Evolutionary conservation across 2,888 invertebrate genomes (phyloP), one percentile per base, ranked within the genome.

Genomic region (Chaitophorus viminalis): DNA sequence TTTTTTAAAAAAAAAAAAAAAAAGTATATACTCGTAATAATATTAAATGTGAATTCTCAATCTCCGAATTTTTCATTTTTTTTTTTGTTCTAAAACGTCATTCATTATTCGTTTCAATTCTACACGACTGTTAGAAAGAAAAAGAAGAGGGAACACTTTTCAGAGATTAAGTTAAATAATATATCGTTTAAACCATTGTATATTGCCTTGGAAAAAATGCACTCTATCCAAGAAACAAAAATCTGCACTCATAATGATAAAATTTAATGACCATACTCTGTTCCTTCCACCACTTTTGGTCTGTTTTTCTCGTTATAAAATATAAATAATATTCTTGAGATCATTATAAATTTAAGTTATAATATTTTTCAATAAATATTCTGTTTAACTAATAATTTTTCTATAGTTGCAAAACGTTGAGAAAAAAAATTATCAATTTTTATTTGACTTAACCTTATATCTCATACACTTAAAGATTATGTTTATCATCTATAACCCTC

Each of bases 91-190:
- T 29, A 82, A 54, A 54, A 29, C n/a, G 21, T 74, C 17, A 83
- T 83, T 83, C 54, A 74, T 74, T 83, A 83, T 83, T 83, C 11
- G n/a, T 74, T 83, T 83, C 60, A 21, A 75, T 36, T n/a, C n/a
- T 74, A 18, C 17, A 25, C n/a, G 9, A 60, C 36, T 60, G 54
- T 39, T 54, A 36, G 60, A 74, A 82, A 82, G 3, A 65, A 81
- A 46, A 79, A 81, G 29, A 11, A 75, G 52, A 46, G 60, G 54
- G 8, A 72, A 83, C 54, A 54, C 29, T 74, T 82, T 82, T 54
- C 36, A 74, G 5, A 11, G 36, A 21, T 36, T 52, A 52, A 36
- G 54, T 70, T 33, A 72, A 82, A 82, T 72, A 82, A 72, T 52
- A 54, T 72, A 82, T 72, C 31, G 52, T 72, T 72, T 82, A 36